Conservation (phyloP, 2,797 vertebrate species). For the Falco biarmicus region DNA sequence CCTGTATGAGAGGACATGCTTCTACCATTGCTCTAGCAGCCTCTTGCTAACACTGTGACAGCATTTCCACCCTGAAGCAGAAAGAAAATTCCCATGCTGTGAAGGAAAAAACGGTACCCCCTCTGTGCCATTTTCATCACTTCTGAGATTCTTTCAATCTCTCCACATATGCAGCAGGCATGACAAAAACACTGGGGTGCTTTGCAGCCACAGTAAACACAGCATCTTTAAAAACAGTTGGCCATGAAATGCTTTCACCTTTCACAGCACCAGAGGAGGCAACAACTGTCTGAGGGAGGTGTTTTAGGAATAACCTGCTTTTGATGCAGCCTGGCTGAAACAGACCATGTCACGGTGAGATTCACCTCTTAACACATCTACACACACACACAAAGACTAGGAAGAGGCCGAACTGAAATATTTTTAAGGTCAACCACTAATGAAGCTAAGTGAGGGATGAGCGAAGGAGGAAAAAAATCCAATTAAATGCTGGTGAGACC, state of each 20-base stretch:
- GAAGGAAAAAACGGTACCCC: not conserved
- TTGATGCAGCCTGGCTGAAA: not conserved
- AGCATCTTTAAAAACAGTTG: not conserved
- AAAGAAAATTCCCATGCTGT: not conserved
- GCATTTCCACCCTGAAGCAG: not conserved
- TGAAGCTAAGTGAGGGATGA: not conserved
- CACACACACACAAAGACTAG: not conserved
- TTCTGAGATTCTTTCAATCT: not conserved
- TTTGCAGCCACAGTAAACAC: not conserved
- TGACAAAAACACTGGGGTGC: not conserved
- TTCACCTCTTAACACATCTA: not conserved
- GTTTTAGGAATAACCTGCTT: not conserved
- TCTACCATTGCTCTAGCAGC: not conserved
- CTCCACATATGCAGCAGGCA: not conserved
- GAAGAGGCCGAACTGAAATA: not conserved
- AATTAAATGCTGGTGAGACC: not conserved
- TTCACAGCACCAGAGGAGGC: not conserved
- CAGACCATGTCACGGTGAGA: fast-evolving
- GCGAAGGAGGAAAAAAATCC: not conserved
- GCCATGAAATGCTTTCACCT: not conserved
- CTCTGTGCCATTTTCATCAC: not conserved
- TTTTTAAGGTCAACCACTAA: not conserved
- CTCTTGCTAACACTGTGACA: not conserved
- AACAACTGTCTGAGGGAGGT: not conserved
- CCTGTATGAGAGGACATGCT: not conserved